phyloP scores from a whole-genome alignment of 2,888 invertebrate genomes.

The Heteromyza rotundicornis region DNA sequence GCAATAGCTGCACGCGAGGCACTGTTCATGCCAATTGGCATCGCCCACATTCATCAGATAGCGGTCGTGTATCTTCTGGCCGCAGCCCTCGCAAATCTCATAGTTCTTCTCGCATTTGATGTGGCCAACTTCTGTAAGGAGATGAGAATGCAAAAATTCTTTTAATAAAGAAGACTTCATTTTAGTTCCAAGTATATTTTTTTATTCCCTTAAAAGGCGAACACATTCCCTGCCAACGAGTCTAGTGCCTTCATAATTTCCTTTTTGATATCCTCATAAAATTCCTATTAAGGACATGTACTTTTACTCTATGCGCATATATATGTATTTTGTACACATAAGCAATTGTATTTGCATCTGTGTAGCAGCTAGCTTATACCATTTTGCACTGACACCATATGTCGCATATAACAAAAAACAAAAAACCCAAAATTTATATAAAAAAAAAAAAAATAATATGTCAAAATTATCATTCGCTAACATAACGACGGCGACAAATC shows the following conservation, averaged over 20 bases:
- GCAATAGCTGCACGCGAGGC: slow-evolving; percentile 94
- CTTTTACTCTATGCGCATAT: too few species aligned
- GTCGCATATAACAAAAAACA: slow-evolving; percentile 8
- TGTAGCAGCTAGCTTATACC: not conserved
- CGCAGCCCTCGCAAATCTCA: slow-evolving; percentile 93
- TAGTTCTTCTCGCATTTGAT: slow-evolving; percentile 81
- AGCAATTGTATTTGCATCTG: not conserved
- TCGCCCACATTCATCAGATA: slow-evolving; percentile 95
- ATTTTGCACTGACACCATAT: not conserved
- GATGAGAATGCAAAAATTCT: too few species aligned
- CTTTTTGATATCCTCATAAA: too few species aligned
- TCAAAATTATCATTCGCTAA: slow-evolving; percentile 27
- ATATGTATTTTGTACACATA: too few species aligned
- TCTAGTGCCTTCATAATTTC: too few species aligned
- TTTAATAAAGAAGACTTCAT: too few species aligned
- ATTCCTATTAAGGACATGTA: too few species aligned
- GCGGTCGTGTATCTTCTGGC: slow-evolving; percentile 92
- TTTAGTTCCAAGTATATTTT: too few species aligned
- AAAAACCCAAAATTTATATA: slow-evolving; percentile 1
- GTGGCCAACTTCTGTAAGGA: slow-evolving; percentile 64
- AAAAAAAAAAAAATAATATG: slow-evolving; percentile 13
- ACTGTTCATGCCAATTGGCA: slow-evolving; percentile 95
- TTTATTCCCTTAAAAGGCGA: too few species aligned
- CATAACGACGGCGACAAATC: slow-evolving; percentile 32
- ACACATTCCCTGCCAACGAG: too few species aligned